These are phyloP conservation scores for Apotomis turbidana DNA, from an alignment of 2,888 invertebrate genomes.

Conservation along the genomic window DNA sequence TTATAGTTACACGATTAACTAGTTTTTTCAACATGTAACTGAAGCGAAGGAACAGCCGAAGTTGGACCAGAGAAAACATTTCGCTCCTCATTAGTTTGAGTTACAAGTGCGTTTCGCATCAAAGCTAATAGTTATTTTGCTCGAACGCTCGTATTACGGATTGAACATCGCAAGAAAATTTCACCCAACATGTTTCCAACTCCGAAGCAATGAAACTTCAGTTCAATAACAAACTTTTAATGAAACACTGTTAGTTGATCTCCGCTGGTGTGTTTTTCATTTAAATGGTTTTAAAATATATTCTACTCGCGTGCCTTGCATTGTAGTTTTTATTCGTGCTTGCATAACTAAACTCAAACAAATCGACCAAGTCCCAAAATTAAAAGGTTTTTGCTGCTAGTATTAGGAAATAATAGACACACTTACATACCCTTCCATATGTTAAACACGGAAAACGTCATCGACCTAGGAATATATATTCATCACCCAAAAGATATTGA, in stretches of 20 bases:
- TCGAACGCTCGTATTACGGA: conserved; percentile 54
- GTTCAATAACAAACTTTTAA: conserved; percentile 76
- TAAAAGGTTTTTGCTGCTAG: no score
- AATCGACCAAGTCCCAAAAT: no score
- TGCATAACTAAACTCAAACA: no score
- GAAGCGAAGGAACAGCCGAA: neutral
- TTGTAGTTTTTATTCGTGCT: neutral
- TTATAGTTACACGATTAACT: no score
- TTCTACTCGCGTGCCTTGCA: neutral
- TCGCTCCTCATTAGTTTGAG: conserved; percentile 34
- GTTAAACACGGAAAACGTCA: no score
- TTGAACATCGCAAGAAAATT: conserved; percentile 67
- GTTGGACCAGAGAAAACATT: conserved; percentile 35
- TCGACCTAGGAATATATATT: no score
- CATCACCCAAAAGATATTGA: no score
- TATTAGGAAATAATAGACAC: no score
- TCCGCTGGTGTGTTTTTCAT: conserved; percentile 55
- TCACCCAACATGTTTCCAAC: conserved; percentile 68
- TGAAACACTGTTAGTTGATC: conserved; percentile 72
- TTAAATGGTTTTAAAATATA: conserved; percentile 35
- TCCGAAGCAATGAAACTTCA: conserved; percentile 69
- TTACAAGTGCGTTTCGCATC: conserved; percentile 48
- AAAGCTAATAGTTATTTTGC: conserved; percentile 45
- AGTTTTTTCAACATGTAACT: neutral
- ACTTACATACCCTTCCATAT: no score